Percentiles rank a stretch among this genome's conserved stretches.
phyloP scores from a whole-genome alignment of 2,797 vertebrate species.

The Novumbra hubbsi region DNA sequence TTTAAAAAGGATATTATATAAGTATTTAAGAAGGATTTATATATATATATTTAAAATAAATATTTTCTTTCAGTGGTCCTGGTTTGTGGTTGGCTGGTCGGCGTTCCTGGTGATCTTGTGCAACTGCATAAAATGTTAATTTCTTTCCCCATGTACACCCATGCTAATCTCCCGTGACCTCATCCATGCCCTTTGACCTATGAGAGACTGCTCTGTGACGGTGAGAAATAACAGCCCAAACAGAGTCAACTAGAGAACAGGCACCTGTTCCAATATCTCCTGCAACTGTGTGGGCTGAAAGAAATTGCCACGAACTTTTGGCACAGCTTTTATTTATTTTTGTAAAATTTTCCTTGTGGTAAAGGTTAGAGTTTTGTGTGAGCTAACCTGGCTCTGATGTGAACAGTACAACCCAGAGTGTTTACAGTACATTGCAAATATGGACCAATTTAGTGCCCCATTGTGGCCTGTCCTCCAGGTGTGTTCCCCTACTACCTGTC shows the following conservation, averaged over 20 bases:
- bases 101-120: too few species aligned
- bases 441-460: slow-evolving; percentile 6
- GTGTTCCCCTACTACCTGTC: slow-evolving; percentile 24
- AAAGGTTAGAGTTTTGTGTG: background rate
- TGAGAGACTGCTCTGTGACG: background rate
- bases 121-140: too few species aligned
- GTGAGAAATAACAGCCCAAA: background rate
- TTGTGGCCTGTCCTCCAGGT: slow-evolving; percentile 31
- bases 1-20: too few species aligned
- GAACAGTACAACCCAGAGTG: background rate
- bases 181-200: too few species aligned
- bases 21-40: too few species aligned
- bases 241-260: too few species aligned
- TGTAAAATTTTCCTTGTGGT: background rate
- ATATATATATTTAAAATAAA: too few species aligned
- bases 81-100: too few species aligned
- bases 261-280: too few species aligned
- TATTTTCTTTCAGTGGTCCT: too few species aligned
- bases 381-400: background rate
- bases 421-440: background rate
- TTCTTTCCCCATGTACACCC: too few species aligned
- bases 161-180: too few species aligned
- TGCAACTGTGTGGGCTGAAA: background rate
- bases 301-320: background rate
- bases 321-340: background rate